A percentile compares a stretch with the other conserved stretches of the same genome.
Conservation (phyloP, 1,140 invertebrate genomes). For the Calosoma granatense region DNA sequence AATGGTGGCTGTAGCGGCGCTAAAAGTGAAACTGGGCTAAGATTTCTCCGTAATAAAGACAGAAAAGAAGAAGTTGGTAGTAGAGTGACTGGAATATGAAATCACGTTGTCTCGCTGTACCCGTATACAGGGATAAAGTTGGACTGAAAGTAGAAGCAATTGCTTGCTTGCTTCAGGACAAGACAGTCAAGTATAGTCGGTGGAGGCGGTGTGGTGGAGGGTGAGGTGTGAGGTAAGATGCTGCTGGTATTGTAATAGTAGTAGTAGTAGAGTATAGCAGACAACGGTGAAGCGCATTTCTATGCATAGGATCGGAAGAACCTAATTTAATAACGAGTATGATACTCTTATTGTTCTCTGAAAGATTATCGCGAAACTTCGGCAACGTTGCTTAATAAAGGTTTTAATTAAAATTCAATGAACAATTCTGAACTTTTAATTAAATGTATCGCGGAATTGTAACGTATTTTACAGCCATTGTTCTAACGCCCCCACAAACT, state of each 20-base stretch:
- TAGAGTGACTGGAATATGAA: neutral
- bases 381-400: conserved; percentile 6
- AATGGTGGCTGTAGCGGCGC: neutral
- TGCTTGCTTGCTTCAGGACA: too few species aligned
- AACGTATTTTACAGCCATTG: conserved; percentile 3
- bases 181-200: too few species aligned
- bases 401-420: conserved; percentile 5
- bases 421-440: conserved; percentile 9
- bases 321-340: conserved; percentile 9
- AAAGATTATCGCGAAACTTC: conserved; percentile 8
- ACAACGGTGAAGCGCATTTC: neutral
- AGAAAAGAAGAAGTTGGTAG: neutral
- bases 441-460: conserved; percentile 8
- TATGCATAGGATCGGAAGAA: conserved; percentile 2
- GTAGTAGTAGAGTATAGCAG: neutral
- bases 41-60: neutral
- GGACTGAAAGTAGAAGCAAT: too few species aligned
- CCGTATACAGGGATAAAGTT: too few species aligned
- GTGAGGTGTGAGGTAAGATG: too few species aligned
- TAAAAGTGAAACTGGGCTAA: conserved; percentile 5
- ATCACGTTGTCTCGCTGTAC: neutral
- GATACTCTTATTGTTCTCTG: conserved; percentile 7
- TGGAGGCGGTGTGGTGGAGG: too few species aligned
- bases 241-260: neutral
- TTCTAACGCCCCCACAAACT: neutral